Evolutionary conservation across 2,888 invertebrate species (phyloP), one percentile per base, ranked within the genome.

Genomic region (Arenicola marina): DNA sequence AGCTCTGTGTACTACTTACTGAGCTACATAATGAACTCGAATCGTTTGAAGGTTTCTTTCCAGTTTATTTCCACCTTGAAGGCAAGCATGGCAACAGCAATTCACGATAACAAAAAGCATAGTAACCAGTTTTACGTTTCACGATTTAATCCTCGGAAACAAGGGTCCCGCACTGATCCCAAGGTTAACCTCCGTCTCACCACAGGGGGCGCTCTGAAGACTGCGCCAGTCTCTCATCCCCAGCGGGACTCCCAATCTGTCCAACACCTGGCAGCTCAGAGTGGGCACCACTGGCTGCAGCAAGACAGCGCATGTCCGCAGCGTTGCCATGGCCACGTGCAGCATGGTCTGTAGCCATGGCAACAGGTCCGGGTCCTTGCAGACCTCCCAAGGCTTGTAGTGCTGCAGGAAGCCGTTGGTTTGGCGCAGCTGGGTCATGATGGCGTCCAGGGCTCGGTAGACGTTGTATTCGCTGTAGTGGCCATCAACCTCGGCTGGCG

Each of bases 361-460:
- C 21, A 60, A 60, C 18, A 76, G 85, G 0, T 85, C 83, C 2
- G 56, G 26, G 1, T 73, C 71, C 76, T 92, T 91, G 59, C 86
- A 88, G 63, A 97, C 86, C 71, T 90, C 88, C 98, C 98, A 99
- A 0, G 97, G 97, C 80, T 91, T 90, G 73, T 89, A 87, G 2
- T 89, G 85, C 77, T 96, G 92, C 75, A 98, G 90, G 86, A 95
- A 92, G 65, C 88, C 85, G 85, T 99, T 98, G 24, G 92, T 89
- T 32, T 88, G 84, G 76, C 91, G 91, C 15, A 96, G 84, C 0
- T 89, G 87, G 15, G 87, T 85, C 83, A 95, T 89, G 0, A 92
- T 88, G 0, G 87, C 85, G 78, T 95, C 93, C 0, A 92, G 89
- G 0, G 88, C 92, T 83, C 89, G 89, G 85, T 95, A 91, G 84